Conservation (phyloP, 2,113 vertebrate genomes). For the Phalacrocorax aristotelis region DNA sequence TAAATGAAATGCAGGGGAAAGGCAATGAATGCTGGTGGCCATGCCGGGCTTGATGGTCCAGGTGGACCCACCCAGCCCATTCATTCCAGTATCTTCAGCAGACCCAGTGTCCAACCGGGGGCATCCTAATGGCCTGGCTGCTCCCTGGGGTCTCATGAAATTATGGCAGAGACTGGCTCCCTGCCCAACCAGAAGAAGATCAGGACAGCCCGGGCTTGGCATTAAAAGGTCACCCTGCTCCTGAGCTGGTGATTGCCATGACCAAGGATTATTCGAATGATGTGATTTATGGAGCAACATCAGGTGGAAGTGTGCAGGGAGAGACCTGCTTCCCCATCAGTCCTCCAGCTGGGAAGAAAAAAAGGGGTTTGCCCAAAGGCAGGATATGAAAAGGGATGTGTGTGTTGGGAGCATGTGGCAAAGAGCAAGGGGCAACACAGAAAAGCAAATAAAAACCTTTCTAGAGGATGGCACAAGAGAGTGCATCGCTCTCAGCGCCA, state of each 20-base stretch:
- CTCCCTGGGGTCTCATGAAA: background rate
- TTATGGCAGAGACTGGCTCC: background rate
- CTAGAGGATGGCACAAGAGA: background rate
- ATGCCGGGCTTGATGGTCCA: background rate
- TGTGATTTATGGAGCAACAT: slow-evolving; percentile 1
- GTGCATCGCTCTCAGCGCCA: fast-evolving
- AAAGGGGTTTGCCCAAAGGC: background rate
- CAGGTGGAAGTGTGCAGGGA: background rate
- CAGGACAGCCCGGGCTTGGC: background rate
- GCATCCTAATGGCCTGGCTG: background rate
- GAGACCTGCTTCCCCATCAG: background rate
- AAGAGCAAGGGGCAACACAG: background rate
- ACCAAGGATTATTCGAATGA: slow-evolving; percentile 23
- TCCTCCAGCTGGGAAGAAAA: background rate
- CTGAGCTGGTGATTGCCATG: slow-evolving; percentile 27
- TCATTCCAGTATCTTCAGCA: background rate
- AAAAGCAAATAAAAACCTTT: background rate
- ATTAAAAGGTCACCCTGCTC: slow-evolving; percentile 37
- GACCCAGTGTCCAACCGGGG: background rate
- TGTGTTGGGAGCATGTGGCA: background rate
- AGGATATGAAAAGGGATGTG: background rate
- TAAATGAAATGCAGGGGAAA: background rate
- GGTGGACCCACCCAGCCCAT: background rate
- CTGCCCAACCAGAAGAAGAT: background rate
- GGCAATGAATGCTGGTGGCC: background rate